phyloP scores from a whole-genome alignment of 2,797 vertebrate species.

The Lutjanus argentimaculatus region DNA sequence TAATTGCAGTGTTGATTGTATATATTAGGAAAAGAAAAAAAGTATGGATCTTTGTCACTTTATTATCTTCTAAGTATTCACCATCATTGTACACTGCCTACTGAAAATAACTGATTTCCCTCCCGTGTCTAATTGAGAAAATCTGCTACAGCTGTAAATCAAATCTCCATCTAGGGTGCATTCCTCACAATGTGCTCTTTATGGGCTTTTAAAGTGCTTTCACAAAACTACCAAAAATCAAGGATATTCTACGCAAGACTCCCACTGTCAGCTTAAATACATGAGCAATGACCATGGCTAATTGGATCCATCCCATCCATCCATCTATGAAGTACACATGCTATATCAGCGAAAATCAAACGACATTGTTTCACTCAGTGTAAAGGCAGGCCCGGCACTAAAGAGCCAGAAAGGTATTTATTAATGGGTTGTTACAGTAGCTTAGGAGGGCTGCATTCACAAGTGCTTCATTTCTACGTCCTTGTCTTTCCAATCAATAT shows the following conservation, averaged over 20 bases:
- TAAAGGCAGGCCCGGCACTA: slow-evolving; percentile 61
- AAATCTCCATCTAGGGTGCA: slow-evolving; percentile 65
- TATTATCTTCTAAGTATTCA: slow-evolving; percentile 58
- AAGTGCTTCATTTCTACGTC: slow-evolving; percentile 71
- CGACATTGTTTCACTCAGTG: slow-evolving; percentile 70
- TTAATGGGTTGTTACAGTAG: slow-evolving; percentile 74
- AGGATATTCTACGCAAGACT: slow-evolving; percentile 64
- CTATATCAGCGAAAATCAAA: slow-evolving; percentile 78
- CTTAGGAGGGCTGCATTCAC: slow-evolving; percentile 56
- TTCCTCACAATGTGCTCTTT: slow-evolving; percentile 73
- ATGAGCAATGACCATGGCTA: slow-evolving; percentile 76
- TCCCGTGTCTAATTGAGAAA: slow-evolving; percentile 71
- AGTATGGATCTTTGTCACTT: slow-evolving; percentile 57
- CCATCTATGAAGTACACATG: slow-evolving; percentile 77
- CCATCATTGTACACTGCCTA: slow-evolving; percentile 63
- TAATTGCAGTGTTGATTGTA: slow-evolving; percentile 53
- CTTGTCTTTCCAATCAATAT: slow-evolving; percentile 77
- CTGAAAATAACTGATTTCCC: slow-evolving; percentile 77
- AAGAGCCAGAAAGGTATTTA: slow-evolving; percentile 78
- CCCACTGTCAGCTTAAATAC: slow-evolving; percentile 76
- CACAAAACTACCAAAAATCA: slow-evolving; percentile 71
- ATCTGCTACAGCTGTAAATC: slow-evolving; percentile 72
- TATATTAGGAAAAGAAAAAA: slow-evolving; percentile 47
- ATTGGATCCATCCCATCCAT: slow-evolving; percentile 76
- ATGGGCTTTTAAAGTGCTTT: slow-evolving; percentile 72